Evolutionary conservation across 1,140 invertebrate species (phyloP).

Genomic region (Zophobas morio): DNA sequence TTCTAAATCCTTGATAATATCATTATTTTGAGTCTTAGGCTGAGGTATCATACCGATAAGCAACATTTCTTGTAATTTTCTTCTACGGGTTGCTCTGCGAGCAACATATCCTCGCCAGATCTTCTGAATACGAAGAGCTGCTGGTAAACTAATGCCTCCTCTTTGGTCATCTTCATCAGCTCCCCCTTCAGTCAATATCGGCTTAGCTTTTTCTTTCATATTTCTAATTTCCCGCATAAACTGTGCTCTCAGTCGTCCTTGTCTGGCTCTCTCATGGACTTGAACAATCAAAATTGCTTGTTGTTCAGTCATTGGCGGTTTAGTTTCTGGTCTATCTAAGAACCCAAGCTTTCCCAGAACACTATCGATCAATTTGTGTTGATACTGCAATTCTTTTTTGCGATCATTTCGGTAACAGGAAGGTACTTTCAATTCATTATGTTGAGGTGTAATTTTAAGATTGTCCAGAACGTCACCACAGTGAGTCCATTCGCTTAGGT

Average conservation of each 20-base stretch:
- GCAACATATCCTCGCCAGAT: slow-evolving; percentile 87
- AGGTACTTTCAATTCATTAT: slow-evolving; percentile 75
- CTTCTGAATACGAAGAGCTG: slow-evolving; percentile 85
- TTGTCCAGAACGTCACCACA: slow-evolving; percentile 83
- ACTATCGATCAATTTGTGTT: slow-evolving; percentile 76
- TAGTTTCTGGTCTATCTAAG: slow-evolving; percentile 73
- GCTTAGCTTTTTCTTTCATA: slow-evolving; percentile 81
- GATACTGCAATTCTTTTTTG: slow-evolving; percentile 73
- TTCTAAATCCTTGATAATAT: slow-evolving; percentile 68
- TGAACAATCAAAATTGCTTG: slow-evolving; percentile 91
- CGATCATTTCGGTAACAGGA: slow-evolving; percentile 80
- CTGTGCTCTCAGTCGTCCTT: slow-evolving; percentile 86
- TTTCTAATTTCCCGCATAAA: slow-evolving; percentile 92
- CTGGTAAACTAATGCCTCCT: slow-evolving; percentile 71
- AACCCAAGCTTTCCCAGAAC: slow-evolving; percentile 79
- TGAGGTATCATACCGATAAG: slow-evolving; percentile 82
- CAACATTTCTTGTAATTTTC: slow-evolving; percentile 87
- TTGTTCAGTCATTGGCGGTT: slow-evolving; percentile 78
- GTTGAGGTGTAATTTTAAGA: slow-evolving; percentile 71
- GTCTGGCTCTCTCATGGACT: slow-evolving; percentile 90
- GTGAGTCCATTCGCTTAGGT: slow-evolving; percentile 89
- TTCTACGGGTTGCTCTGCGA: slow-evolving; percentile 76
- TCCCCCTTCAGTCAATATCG: slow-evolving; percentile 66
- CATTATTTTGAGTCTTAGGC: slow-evolving; percentile 67
- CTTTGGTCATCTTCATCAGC: slow-evolving; percentile 67